A percentile compares a stretch with the other conserved stretches of the same genome.
These are phyloP conservation scores for Sinodicranocentrus sp. DNA, from an alignment of 2,888 invertebrate species.

Conservation along the genomic window DNA sequence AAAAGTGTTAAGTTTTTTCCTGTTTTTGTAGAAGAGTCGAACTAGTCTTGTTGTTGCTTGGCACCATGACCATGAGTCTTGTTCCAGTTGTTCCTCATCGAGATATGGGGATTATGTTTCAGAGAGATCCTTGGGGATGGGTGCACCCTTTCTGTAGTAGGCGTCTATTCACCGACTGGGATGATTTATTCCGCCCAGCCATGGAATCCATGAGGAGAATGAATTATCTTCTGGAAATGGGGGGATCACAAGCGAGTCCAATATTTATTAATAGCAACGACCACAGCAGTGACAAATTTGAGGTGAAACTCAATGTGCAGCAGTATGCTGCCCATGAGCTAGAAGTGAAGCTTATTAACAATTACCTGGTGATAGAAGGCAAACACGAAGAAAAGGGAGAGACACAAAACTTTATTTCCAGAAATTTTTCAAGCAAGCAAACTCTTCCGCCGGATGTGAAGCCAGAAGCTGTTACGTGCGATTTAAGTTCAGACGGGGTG, in stretches of 20 bases:
- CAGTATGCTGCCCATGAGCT: constrained; percentile 87
- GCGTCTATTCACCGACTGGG: constrained; percentile 7
- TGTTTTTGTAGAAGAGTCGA: too few species aligned
- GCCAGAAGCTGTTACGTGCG: constrained; percentile 85
- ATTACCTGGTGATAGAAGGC: constrained; percentile 85
- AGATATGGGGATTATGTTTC: constrained; percentile 39
- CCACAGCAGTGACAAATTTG: constrained; percentile 69
- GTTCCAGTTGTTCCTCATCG: too few species aligned
- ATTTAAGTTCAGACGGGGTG: constrained; percentile 49
- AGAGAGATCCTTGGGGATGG: constrained; percentile 50
- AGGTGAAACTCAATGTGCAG: constrained; percentile 86
- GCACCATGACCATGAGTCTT: too few species aligned
- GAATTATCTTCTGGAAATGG: constrained; percentile 11
- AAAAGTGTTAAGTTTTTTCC: too few species aligned
- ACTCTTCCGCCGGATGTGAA: constrained; percentile 87
- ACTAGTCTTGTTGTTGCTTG: too few species aligned
- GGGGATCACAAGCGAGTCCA: too few species aligned
- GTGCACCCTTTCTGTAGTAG: constrained; percentile 45
- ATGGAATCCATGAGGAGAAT: not conserved
- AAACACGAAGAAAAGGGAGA: constrained; percentile 92
- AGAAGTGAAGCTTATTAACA: constrained; percentile 85
- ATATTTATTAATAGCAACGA: too few species aligned
- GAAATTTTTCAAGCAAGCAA: constrained; percentile 88
- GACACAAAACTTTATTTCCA: constrained; percentile 88
- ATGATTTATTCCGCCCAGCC: constrained; percentile 22